Conservation (phyloP, 2,888 invertebrate genomes). For the Hemicrepidius hirtus region DNA sequence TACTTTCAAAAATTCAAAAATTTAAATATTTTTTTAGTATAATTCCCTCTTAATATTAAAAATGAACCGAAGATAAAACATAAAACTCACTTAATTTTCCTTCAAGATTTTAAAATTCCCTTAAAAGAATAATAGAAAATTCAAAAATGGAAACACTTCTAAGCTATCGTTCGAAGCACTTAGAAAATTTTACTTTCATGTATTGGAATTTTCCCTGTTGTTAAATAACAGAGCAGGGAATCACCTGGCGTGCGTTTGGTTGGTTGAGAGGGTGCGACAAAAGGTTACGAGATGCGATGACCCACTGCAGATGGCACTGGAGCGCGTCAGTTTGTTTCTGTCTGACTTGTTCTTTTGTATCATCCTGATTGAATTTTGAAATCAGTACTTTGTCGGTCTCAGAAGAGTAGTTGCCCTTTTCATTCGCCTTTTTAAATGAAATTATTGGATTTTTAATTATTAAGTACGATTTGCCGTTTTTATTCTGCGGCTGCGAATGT, state of each 20-base stretch:
- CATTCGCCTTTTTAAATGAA: constrained; percentile 16
- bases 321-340: constrained; percentile 35
- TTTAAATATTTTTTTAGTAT: too few relatives aligned
- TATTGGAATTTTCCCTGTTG: constrained; percentile 1
- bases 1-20: too few relatives aligned
- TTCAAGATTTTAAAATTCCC: too few relatives aligned
- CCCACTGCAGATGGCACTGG: constrained; percentile 27
- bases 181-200: not conserved
- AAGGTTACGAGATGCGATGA: constrained; percentile 32
- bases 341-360: constrained; percentile 42
- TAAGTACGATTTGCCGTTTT: constrained; percentile 26
- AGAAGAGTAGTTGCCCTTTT: constrained; percentile 15
- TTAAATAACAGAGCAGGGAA: constrained; percentile 3
- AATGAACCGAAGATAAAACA: too few relatives aligned
- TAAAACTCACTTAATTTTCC: too few relatives aligned
- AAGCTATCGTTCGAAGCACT: too few relatives aligned
- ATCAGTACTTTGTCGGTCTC: constrained; percentile 11
- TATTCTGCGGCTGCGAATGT: not conserved
- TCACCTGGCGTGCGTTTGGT: constrained; percentile 4
- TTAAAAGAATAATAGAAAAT: too few relatives aligned
- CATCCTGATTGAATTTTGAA: constrained; percentile 41
- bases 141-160: too few relatives aligned
- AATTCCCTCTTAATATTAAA: too few relatives aligned
- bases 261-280: constrained; percentile 10
- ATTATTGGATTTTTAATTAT: constrained; percentile 24